Evolutionary conservation across 2,113 vertebrate species (phyloP).

Genomic region (Panthera leo): DNA sequence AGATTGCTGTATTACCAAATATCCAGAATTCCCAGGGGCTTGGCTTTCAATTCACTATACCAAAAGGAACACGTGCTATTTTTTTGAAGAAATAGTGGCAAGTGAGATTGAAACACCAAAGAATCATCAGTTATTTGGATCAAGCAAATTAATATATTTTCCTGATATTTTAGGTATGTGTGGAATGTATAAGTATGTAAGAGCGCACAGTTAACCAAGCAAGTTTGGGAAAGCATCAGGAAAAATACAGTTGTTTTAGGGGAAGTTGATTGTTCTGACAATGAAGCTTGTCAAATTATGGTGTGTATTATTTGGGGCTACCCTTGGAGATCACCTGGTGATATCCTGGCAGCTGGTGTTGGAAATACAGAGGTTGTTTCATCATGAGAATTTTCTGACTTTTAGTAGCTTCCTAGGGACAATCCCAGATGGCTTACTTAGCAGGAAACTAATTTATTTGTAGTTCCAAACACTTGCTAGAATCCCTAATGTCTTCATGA

Average conservation of each 20-base stretch:
- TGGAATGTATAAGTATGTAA: neutral
- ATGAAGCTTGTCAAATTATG: neutral
- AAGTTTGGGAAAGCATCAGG: neutral
- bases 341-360: slow-evolving; percentile 37
- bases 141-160: neutral
- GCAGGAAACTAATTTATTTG: slow-evolving; percentile 54
- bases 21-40: neutral
- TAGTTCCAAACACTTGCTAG: slow-evolving; percentile 31
- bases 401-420: slow-evolving; percentile 54
- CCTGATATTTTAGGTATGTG: neutral
- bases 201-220: neutral
- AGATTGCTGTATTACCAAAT: neutral
- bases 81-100: neutral
- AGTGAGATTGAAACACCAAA: neutral
- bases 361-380: slow-evolving; percentile 22
- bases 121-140: neutral
- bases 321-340: slow-evolving; percentile 2
- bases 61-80: neutral
- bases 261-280: neutral
- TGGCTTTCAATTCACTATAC: neutral
- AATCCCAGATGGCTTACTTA: slow-evolving; percentile 61
- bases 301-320: neutral
- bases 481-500: neutral
- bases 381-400: slow-evolving; percentile 31
- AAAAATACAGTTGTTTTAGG: neutral